phyloP scores from a whole-genome alignment of 2,113 vertebrate species.

The Pluvialis apricaria region DNA sequence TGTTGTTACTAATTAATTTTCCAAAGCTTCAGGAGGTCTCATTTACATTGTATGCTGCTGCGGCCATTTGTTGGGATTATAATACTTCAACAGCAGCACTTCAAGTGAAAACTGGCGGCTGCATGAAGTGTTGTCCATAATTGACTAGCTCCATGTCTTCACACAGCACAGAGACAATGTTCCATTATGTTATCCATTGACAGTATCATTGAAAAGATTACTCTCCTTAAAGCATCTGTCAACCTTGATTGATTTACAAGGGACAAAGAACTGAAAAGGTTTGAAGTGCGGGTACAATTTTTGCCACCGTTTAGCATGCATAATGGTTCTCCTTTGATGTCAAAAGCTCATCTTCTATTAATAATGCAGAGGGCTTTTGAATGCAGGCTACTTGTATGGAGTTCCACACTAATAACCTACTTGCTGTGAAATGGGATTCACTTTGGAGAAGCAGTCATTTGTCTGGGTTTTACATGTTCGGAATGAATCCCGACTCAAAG shows the following conservation, averaged over 20 bases:
- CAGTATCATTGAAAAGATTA: conserved; percentile 76
- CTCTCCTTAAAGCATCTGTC: conserved; percentile 77
- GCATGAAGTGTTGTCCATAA: conserved; percentile 72
- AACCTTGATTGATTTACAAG: conserved; percentile 76
- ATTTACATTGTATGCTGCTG: conserved; percentile 67
- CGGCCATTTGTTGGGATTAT: conserved; percentile 69
- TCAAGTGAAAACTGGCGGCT: conserved; percentile 67
- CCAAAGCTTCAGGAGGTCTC: conserved; percentile 72
- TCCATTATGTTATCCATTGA: conserved; percentile 76
- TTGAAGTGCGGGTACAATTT: conserved; percentile 70
- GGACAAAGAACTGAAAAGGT: conserved; percentile 70
- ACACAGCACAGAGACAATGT: conserved; percentile 74
- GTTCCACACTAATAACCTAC: conserved; percentile 70
- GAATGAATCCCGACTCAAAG: conserved; percentile 67
- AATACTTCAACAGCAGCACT: conserved; percentile 71
- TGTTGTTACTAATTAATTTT: conserved; percentile 73
- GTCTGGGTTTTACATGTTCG: conserved; percentile 63
- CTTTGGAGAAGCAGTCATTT: conserved; percentile 71
- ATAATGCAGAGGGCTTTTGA: conserved; percentile 72
- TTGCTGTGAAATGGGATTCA: conserved; percentile 75
- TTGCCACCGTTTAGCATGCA: conserved; percentile 71
- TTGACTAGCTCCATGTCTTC: conserved; percentile 76
- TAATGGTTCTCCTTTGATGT: conserved; percentile 70
- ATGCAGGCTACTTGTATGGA: conserved; percentile 65
- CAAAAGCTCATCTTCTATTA: conserved; percentile 73